phyloP scores from a whole-genome alignment of 1,140 invertebrate genomes.

The Drosophila insularis region DNA sequence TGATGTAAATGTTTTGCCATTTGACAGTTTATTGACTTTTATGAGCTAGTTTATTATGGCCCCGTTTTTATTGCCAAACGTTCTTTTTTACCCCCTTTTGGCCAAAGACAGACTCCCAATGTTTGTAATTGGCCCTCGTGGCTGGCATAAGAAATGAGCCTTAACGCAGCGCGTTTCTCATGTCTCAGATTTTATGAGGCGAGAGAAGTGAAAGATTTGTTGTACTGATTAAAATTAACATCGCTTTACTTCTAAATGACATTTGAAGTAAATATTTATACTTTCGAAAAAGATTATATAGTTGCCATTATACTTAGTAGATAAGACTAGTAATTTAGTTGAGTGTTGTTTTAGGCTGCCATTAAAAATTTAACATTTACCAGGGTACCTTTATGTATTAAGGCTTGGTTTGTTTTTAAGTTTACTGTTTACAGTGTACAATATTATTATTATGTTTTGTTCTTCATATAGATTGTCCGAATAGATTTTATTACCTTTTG shows the following conservation, averaged over 20 bases:
- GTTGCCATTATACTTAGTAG: neutral
- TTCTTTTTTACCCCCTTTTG: constrained; percentile 10
- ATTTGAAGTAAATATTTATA: neutral
- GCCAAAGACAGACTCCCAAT: constrained; percentile 9
- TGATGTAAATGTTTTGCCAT: constrained; percentile 67
- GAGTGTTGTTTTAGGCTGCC: too few species aligned
- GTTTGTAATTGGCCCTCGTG: constrained; percentile 52
- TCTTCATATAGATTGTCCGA: too few species aligned
- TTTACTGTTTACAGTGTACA: too few species aligned
- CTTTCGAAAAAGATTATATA: neutral
- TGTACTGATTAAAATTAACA: constrained; percentile 3
- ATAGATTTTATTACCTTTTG: too few species aligned
- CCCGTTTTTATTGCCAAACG: constrained; percentile 37
- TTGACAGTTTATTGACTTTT: constrained; percentile 76
- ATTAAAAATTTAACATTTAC: too few species aligned
- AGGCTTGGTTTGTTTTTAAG: too few species aligned
- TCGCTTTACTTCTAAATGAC: neutral
- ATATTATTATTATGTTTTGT: too few species aligned
- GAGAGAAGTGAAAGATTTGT: constrained; percentile 7
- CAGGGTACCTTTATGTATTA: too few species aligned
- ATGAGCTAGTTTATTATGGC: constrained; percentile 69
- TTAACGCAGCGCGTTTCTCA: constrained; percentile 4
- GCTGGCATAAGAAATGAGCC: constrained; percentile 35
- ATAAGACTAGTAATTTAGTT: neutral
- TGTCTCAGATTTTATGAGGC: neutral